phyloP scores from a whole-genome alignment of 2,113 vertebrate species.

The Actenoides hombroni region DNA sequence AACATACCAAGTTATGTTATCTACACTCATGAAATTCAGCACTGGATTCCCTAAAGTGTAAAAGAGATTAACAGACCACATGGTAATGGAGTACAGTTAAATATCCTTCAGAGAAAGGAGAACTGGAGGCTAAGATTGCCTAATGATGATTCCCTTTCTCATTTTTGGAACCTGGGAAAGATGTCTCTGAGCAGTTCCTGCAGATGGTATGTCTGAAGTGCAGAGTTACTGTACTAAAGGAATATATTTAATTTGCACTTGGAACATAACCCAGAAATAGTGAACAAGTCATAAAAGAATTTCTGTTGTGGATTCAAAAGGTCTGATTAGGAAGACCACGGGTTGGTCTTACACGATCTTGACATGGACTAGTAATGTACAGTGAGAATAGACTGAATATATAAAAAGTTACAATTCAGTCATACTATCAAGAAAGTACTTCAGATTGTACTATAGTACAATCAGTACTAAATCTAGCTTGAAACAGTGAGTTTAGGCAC shows the following conservation, averaged over 20 bases:
- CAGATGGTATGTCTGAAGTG: background rate
- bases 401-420: background rate
- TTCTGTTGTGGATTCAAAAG: background rate
- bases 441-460: background rate
- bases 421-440: background rate
- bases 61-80: background rate
- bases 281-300: background rate
- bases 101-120: background rate
- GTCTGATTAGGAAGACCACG: background rate
- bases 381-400: background rate
- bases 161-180: background rate
- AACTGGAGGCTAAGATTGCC: background rate
- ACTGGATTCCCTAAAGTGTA: background rate
- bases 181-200: background rate
- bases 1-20: background rate
- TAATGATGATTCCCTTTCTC: background rate
- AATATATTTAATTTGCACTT: background rate
- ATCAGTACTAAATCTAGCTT: background rate
- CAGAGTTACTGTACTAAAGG: background rate
- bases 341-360: background rate
- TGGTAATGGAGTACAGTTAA: background rate
- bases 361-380: background rate
- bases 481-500: background rate
- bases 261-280: background rate
- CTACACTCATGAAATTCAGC: background rate